Evolutionary conservation across 2,113 vertebrate genomes (phyloP).

Genomic region (Equus przewalskii): DNA sequence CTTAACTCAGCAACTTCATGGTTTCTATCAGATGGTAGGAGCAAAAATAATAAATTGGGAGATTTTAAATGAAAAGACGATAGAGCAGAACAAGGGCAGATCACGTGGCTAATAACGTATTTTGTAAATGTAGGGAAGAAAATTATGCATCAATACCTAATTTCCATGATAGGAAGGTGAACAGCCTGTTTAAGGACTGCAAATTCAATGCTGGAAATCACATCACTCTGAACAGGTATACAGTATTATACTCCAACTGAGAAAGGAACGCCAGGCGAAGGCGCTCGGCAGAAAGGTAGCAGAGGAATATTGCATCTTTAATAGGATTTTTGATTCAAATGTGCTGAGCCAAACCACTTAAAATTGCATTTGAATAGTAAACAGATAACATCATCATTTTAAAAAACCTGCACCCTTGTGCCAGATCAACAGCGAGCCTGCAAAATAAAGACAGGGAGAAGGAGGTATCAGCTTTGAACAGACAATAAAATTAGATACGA

Average conservation of each 20-base stretch:
- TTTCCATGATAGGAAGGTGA: constrained; percentile 84
- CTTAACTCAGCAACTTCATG: constrained; percentile 87
- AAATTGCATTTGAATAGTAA: constrained; percentile 89
- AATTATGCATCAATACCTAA: constrained; percentile 82
- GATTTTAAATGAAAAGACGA: constrained; percentile 85
- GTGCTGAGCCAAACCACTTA: constrained; percentile 88
- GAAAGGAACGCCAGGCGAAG: constrained; percentile 81
- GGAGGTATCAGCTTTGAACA: constrained; percentile 81
- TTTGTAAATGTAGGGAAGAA: constrained; percentile 83
- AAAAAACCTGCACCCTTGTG: constrained; percentile 77
- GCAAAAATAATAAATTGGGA: constrained; percentile 82
- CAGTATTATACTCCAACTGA: constrained; percentile 86
- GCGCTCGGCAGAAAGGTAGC: constrained; percentile 80
- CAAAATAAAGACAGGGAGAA: constrained; percentile 83
- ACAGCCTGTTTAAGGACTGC: constrained; percentile 81
- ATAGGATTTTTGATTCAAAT: constrained; percentile 90
- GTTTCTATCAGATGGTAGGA: constrained; percentile 83
- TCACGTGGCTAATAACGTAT: constrained; percentile 82
- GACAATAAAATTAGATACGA: constrained; percentile 84
- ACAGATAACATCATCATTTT: constrained; percentile 86
- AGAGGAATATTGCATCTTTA: constrained; percentile 87
- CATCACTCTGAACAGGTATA: constrained; percentile 86
- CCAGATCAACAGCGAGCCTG: constrained; percentile 82
- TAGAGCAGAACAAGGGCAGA: constrained; percentile 76
- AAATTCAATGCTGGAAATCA: constrained; percentile 87